These are phyloP conservation scores for Synergus umbraculus DNA, from an alignment of 2,888 invertebrate species.

Conservation along the genomic window DNA sequence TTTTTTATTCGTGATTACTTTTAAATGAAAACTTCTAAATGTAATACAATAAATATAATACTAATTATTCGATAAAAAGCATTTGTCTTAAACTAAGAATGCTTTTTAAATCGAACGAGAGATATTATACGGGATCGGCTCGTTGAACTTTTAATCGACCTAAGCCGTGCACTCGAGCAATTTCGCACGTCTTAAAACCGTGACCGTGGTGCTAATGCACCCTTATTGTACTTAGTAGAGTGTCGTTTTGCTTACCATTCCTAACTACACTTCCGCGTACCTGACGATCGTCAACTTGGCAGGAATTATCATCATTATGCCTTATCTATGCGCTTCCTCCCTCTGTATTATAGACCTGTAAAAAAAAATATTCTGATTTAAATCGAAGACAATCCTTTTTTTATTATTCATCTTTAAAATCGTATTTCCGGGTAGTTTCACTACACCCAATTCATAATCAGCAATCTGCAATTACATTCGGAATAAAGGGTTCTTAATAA, in stretches of 20 bases:
- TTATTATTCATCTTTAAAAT: too few relatives aligned
- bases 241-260: conserved; percentile 72
- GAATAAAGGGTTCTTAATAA: too few relatives aligned
- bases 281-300: conserved; percentile 64
- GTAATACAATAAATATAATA: too few relatives aligned
- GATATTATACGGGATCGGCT: conserved; percentile 41
- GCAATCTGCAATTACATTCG: too few relatives aligned
- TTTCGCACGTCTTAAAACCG: conserved; percentile 74
- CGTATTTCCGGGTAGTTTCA: too few relatives aligned
- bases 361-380: neutral
- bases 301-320: neutral
- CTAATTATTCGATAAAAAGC: too few relatives aligned
- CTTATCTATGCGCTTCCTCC: neutral
- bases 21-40: neutral
- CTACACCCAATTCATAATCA: too few relatives aligned
- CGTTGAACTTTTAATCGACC: conserved; percentile 54
- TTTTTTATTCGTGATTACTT: neutral
- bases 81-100: too few relatives aligned
- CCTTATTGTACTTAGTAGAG: conserved; percentile 62
- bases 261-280: conserved; percentile 73
- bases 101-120: conserved; percentile 46
- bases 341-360: neutral
- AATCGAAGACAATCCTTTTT: too few relatives aligned
- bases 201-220: conserved; percentile 68
- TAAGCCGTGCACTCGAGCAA: conserved; percentile 53